Conservation (phyloP, 2,113 vertebrate species). For the Sinosuthora webbiana region DNA sequence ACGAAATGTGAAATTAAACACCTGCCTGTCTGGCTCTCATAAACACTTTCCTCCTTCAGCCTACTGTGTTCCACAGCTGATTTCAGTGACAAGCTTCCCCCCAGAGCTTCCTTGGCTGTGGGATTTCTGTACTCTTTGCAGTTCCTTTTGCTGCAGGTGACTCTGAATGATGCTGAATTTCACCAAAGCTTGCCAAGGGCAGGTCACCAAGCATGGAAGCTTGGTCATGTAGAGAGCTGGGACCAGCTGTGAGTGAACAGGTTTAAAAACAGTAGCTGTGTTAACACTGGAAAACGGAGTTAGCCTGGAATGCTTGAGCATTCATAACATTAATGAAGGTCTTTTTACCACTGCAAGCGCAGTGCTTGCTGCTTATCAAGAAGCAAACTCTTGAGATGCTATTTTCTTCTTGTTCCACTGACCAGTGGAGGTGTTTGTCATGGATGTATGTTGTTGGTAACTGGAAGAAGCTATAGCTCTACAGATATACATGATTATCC, state of each 20-base stretch:
- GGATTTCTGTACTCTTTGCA: background rate
- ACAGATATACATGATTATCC: background rate
- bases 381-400: background rate
- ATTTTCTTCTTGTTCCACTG: background rate
- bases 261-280: background rate
- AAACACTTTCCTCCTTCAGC: background rate
- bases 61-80: rapidly evolving
- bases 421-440: background rate
- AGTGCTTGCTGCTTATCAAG: background rate
- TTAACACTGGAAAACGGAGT: background rate
- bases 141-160: background rate
- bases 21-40: background rate
- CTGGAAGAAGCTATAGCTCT: background rate
- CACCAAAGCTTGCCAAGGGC: background rate
- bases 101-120: rapidly evolving
- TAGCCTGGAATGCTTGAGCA: background rate
- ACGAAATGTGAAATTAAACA: background rate
- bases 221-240: background rate
- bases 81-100: background rate
- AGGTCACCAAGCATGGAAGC: background rate
- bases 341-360: background rate
- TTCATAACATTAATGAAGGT: background rate
- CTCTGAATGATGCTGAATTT: background rate
- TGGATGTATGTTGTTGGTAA: background rate
- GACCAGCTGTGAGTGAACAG: background rate